Base-by-base conservation (phyloP, 37 sponge, comb jelly and placozoan genomes). In the Ianthella basta region DNA sequence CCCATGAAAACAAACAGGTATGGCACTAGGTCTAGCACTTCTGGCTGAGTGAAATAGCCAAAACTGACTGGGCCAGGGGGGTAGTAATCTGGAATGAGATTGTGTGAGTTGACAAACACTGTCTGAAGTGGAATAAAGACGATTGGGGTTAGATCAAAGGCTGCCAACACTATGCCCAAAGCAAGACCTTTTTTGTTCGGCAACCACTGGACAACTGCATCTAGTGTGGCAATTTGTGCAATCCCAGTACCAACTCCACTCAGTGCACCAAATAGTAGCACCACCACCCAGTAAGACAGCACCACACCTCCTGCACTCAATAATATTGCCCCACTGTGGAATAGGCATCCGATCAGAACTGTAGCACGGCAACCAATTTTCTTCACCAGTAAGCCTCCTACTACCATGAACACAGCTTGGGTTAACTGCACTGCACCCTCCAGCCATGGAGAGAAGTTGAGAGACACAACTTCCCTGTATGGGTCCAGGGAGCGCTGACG, bases 241-340 rank as follows among this genome's bases (percentile, higher is more conserved):
- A 97, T 72, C 0, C 98, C 95, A 10, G 86, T 80, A 21, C 93
- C 95, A 14, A 95, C 27, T 21, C 95, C 98, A 83, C 91, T 91
- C 75, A 97, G 25, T 0, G 95, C 1, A 2, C 98, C 98, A 60
- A 93, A 97, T 0, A 93, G 94, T 8, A 92, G 10, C 12, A 91
- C 32, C 21, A 94, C 64, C 29, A 83, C 34, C 85, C 87, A 90
- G 55, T 88, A 91, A 8, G 89, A 89, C 10, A 89, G 40, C 56
- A 84, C 67, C 34, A 96, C 85, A 3, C 89, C 60, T 13, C 82
- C 55, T 30, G 39, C 89, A 56, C 84, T 82, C 20, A 91, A 79
- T 35, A 64, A 24, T 5, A 91, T 89, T 0, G 87, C 89, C 12
- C 33, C 20, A 82, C 88, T 90, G 82, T 87, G 85, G 16, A 88